Evolutionary conservation across 2,888 invertebrate genomes (phyloP).

Genomic region (Trachelus iudaicus): DNA sequence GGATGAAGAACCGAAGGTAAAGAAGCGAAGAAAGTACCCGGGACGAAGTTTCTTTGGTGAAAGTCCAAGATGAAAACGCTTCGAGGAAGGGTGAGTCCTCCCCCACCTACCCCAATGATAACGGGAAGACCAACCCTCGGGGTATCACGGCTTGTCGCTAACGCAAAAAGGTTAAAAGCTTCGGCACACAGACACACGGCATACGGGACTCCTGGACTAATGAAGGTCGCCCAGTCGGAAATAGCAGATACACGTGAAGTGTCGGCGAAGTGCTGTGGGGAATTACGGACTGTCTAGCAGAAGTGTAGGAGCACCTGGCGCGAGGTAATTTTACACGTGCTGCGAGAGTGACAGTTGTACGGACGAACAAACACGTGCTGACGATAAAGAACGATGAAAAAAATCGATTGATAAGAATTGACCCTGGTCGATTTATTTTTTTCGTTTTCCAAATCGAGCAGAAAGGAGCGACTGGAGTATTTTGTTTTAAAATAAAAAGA

Average conservation of each 20-base stretch:
- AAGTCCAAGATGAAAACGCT: conserved; percentile 19
- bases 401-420: background rate
- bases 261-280: background rate
- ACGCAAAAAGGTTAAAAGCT: conserved; percentile 16
- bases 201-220: background rate
- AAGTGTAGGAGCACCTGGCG: background rate
- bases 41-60: background rate
- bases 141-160: conserved; percentile 2
- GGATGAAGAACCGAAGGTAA: background rate
- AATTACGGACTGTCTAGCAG: background rate
- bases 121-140: conserved; percentile 5
- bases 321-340: background rate
- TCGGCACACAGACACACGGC: background rate
- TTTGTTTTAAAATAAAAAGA: background rate
- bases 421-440: background rate
- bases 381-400: background rate
- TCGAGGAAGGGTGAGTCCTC: background rate
- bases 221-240: background rate
- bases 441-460: background rate
- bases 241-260: background rate
- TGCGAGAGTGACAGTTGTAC: background rate
- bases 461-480: background rate
- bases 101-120: background rate
- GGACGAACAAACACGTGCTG: background rate
- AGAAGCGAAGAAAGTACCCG: background rate